Conservation (phyloP, 2,113 vertebrate genomes). For the Strix uralensis region DNA sequence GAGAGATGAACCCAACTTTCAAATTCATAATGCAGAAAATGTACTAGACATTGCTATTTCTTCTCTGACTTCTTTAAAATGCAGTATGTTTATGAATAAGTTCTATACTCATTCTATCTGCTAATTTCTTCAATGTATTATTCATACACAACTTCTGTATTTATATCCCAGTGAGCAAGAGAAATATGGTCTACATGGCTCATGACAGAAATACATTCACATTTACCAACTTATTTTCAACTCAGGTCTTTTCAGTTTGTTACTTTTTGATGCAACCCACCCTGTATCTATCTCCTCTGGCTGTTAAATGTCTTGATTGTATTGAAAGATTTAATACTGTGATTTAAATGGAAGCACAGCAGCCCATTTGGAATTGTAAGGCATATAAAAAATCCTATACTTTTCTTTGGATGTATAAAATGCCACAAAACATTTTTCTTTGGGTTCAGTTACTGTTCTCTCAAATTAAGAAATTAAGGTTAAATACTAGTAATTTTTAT, state of each 20-base stretch:
- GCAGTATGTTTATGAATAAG: neutral
- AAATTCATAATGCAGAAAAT: neutral
- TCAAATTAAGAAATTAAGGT: neutral
- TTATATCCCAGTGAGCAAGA: neutral
- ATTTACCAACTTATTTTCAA: neutral
- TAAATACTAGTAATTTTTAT: neutral
- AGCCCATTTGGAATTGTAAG: neutral
- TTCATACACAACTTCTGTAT: neutral
- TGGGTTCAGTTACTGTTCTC: neutral
- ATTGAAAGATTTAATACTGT: neutral
- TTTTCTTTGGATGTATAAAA: neutral
- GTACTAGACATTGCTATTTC: neutral
- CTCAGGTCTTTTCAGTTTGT: neutral
- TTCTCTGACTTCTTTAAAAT: neutral
- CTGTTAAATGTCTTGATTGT: neutral
- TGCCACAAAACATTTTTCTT: neutral
- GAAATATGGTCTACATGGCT: neutral
- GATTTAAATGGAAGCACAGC: neutral
- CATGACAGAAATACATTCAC: neutral
- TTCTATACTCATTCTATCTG: neutral
- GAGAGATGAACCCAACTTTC: conserved; percentile 2
- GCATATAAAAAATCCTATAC: neutral
- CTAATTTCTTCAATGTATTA: neutral
- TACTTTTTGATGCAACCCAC: neutral
- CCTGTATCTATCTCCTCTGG: neutral